These are phyloP conservation scores for Holothuria leucospilota DNA, from an alignment of 53 echinoderm and acorn worm genomes.

Conservation along the genomic window DNA sequence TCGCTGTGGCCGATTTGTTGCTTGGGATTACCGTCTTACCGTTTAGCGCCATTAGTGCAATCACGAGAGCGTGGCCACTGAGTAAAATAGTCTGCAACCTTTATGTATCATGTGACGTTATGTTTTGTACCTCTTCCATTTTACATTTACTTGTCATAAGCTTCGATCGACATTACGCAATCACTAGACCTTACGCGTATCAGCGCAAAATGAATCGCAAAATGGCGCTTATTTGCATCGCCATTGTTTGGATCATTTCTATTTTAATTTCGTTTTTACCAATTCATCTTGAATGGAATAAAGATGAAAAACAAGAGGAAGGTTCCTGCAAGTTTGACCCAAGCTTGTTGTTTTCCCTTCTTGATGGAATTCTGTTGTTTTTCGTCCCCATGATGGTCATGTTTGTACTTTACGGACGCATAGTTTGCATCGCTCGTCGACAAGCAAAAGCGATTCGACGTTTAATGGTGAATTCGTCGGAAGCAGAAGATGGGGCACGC, in stretches of 20 bases:
- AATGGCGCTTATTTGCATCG: conserved; percentile 64
- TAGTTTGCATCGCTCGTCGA: conserved; percentile 76
- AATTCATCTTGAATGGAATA: conserved; percentile 89
- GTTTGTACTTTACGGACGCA: conserved; percentile 75
- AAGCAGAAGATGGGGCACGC: conserved; percentile 30
- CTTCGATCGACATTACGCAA: conserved; percentile 84
- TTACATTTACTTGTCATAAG: conserved; percentile 86
- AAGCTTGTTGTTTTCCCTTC: conserved; percentile 69
- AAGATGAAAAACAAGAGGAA: conserved; percentile 52
- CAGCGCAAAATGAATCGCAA: conserved; percentile 74
- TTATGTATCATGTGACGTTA: conserved; percentile 90
- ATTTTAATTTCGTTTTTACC: conserved; percentile 83
- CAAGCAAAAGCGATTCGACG: conserved; percentile 85
- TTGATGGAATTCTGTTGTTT: conserved; percentile 87
- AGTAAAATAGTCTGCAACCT: conserved; percentile 81
- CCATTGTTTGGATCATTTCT: conserved; percentile 81
- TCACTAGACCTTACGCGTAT: conserved; percentile 83
- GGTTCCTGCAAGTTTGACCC: conserved; percentile 55
- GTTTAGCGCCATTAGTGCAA: conserved; percentile 75
- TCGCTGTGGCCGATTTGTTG: conserved; percentile 83
- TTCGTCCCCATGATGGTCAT: conserved; percentile 81
- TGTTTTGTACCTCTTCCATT: conserved; percentile 92
- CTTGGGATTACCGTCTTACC: conserved; percentile 86
- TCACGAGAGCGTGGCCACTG: conserved; percentile 66
- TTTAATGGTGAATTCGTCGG: conserved; percentile 63